Percentiles rank a stretch among this genome's conserved stretches.
Conservation (phyloP, 1,140 invertebrate genomes). For the Campoletis sonorensis region DNA sequence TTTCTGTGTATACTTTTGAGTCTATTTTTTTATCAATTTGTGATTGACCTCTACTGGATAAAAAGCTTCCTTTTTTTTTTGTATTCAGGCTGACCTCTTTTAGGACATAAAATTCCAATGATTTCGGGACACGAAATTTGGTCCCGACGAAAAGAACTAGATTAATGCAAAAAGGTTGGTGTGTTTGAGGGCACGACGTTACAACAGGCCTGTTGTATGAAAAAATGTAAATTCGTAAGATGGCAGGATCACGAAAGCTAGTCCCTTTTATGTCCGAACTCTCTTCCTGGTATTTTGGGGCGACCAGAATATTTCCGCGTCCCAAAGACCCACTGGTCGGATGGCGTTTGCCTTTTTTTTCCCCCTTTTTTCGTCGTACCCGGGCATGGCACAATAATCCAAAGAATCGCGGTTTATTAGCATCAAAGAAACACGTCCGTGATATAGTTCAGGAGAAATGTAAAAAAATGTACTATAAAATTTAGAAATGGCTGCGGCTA, state of each 20-base stretch:
- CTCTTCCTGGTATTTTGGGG: conserved; percentile 62
- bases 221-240: conserved; percentile 57
- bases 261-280: conserved; percentile 45
- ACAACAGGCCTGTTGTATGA: neutral
- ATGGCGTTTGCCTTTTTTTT: conserved; percentile 52
- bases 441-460: conserved; percentile 32
- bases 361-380: conserved; percentile 28
- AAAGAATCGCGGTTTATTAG: conserved; percentile 68
- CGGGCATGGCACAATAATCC: conserved; percentile 58
- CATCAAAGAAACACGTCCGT: conserved; percentile 60
- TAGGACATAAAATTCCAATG: conserved; percentile 14
- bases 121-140: neutral
- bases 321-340: neutral
- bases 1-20: too few relatives aligned
- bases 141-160: neutral
- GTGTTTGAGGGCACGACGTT: neutral
- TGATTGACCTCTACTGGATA: neutral
- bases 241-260: conserved; percentile 47
- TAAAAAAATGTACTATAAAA: conserved; percentile 45
- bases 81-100: neutral
- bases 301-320: conserved; percentile 48
- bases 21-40: neutral
- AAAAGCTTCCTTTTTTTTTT: neutral
- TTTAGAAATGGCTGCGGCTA: conserved; percentile 19
- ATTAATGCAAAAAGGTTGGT: conserved; percentile 31